Base-by-base conservation (phyloP, 1,140 invertebrate species). In the Heliothis virescens region DNA sequence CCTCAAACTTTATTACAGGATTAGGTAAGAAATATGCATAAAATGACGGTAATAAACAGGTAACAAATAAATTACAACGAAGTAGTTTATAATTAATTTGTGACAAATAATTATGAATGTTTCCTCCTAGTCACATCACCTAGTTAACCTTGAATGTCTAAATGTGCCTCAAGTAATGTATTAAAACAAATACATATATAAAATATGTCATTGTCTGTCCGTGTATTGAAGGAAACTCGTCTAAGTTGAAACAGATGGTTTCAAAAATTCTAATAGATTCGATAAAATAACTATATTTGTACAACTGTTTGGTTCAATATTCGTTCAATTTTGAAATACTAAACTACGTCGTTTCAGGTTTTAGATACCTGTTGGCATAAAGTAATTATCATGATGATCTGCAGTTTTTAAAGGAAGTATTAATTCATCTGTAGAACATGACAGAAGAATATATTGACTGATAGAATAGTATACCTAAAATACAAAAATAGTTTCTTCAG, bases 181-280 rank as follows among this genome's bases (percentile, higher is more conserved):
- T 48, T 48, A 12, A 60, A 59, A 15, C 41, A 57, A 73, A 72
- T 15, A 48, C 13, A 60, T 26, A 74, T 12, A 59, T 18, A n/a
- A 4, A 13, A 48, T 15, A 69, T 9, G 0, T 5, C 21, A 71
- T 71, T 71, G 48, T 47, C 9, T 26, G 4, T 2, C 3, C n/a
- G n/a, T 55, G 26, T 72, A 55, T 55, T 29, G 18, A 26, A 15
- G 52, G n/a, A 80, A 69, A 80, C 26, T 75, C 13, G 41, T 76
- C 72, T 80, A 76, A 76, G 57, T 80, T 71, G 72, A 80, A 65
- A 80, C 79, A 80, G 79, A 21, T 80, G 79, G 18, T 21, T 10
- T 67, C 63, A 67, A 41, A 67, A 48, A 67, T 53, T 80, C 79
- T 80, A 80, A 80, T 80, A 80, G 79, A 53, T 48, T 21, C 52